phyloP scores from a whole-genome alignment of 1,140 invertebrate species.

The Myzus persicae region DNA sequence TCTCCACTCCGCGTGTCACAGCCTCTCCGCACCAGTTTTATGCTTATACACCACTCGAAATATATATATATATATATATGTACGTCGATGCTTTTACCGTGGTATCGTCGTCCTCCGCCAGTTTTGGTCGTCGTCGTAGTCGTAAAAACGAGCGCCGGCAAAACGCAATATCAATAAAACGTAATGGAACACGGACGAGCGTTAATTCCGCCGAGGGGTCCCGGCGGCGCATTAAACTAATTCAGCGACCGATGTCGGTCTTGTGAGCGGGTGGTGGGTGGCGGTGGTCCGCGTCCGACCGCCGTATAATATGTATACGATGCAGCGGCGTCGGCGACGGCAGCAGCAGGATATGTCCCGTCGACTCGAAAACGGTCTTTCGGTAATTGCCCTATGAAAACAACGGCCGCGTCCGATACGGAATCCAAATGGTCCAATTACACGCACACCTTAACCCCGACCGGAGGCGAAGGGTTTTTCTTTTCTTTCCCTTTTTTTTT shows the following conservation, averaged over 20 bases:
- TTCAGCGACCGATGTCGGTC: slow-evolving; percentile 13
- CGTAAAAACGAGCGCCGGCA: slow-evolving; percentile 42
- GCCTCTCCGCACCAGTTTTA: background rate
- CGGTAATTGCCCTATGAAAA: slow-evolving; percentile 55
- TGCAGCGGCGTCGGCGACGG: too few species aligned
- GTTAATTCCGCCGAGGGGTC: slow-evolving; percentile 48
- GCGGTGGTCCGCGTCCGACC: background rate
- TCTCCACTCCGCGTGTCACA: background rate
- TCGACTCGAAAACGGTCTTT: slow-evolving; percentile 50
- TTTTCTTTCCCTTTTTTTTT: background rate
- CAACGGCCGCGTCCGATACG: slow-evolving; percentile 46
- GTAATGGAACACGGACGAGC: slow-evolving; percentile 54
- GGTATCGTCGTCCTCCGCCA: background rate
- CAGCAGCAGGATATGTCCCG: background rate
- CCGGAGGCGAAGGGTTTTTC: background rate
- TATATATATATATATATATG: slow-evolving; percentile 7
- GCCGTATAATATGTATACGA: slow-evolving; percentile 6
- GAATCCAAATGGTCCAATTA: slow-evolving; percentile 56
- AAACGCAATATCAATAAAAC: slow-evolving; percentile 58
- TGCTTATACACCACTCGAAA: background rate
- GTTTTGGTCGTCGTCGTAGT: slow-evolving; percentile 15
- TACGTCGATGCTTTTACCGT: background rate
- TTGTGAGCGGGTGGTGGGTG: background rate
- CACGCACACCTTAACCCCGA: slow-evolving; percentile 44
- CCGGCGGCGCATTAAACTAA: slow-evolving; percentile 51